Percentiles rank a stretch among this genome's conserved stretches.
Conservation (phyloP, 2,113 vertebrate genomes). For the Orthonyx spaldingii region DNA sequence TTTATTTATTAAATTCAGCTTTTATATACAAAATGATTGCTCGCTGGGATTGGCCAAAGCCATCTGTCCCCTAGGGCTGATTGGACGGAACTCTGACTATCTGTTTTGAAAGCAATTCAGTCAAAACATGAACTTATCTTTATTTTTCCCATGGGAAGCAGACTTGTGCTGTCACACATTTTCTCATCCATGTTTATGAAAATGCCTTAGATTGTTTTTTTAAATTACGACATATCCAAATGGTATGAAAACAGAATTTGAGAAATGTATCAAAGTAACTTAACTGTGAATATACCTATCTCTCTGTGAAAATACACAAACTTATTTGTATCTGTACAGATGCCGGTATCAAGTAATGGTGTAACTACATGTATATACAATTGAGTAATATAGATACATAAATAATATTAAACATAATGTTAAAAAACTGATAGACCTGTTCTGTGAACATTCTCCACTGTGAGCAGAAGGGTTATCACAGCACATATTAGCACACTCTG, state of each 20-base stretch:
- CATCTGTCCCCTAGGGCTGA: no score
- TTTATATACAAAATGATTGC: no score
- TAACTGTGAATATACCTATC: background rate
- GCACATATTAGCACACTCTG: background rate
- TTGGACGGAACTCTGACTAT: no score
- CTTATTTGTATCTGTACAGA: background rate
- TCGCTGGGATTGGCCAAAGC: no score
- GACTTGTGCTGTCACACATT: no score
- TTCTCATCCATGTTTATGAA: background rate
- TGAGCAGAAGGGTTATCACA: background rate
- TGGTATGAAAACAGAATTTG: background rate
- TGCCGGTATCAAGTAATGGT: background rate
- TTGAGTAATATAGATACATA: background rate
- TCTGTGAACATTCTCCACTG: background rate
- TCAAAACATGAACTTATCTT: no score
- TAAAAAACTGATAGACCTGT: background rate
- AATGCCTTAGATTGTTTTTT: background rate
- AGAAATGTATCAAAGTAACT: background rate
- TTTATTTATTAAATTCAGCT: no score
- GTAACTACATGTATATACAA: background rate
- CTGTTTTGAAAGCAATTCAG: no score
- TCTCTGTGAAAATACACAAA: background rate
- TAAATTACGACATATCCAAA: background rate
- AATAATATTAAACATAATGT: background rate
- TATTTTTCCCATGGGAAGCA: no score